A percentile compares a stretch with the other conserved stretches of the same genome.
Evolutionary conservation across 2,888 invertebrate species (phyloP).

Genomic region (Ichneumoninae sp.): DNA sequence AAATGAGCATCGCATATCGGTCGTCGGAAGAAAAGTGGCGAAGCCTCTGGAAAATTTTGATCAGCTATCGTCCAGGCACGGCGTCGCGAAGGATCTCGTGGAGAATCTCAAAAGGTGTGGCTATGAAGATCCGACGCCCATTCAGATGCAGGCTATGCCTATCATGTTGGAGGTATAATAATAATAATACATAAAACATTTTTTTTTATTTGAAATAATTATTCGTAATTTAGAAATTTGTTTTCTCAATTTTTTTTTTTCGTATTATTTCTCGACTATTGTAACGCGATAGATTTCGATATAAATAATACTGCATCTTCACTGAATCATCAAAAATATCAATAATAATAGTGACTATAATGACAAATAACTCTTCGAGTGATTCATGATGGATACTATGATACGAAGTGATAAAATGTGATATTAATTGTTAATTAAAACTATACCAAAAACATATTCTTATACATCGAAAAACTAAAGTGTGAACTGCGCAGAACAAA

Average conservation of each 20-base stretch:
- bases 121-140: slow-evolving; percentile 92
- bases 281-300: too few relatives aligned
- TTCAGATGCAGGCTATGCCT: slow-evolving; percentile 97
- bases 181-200: not conserved
- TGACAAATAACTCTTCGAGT: too few relatives aligned
- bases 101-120: slow-evolving; percentile 90
- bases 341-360: not conserved
- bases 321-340: not conserved
- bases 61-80: slow-evolving; percentile 87
- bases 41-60: slow-evolving; percentile 90
- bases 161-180: slow-evolving; percentile 90
- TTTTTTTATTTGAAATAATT: not conserved
- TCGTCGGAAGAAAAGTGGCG: slow-evolving; percentile 92
- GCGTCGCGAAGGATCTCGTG: slow-evolving; percentile 87
- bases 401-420: too few relatives aligned
- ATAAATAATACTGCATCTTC: too few relatives aligned
- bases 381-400: too few relatives aligned
- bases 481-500: too few relatives aligned
- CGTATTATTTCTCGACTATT: too few relatives aligned
- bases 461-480: too few relatives aligned
- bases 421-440: too few relatives aligned
- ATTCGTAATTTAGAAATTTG: not conserved
- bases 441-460: too few relatives aligned
- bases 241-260: not conserved
- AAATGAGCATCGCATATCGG: slow-evolving; percentile 91